Conservation (phyloP, 2,888 invertebrate species). For the Dryobotodes eremita region DNA sequence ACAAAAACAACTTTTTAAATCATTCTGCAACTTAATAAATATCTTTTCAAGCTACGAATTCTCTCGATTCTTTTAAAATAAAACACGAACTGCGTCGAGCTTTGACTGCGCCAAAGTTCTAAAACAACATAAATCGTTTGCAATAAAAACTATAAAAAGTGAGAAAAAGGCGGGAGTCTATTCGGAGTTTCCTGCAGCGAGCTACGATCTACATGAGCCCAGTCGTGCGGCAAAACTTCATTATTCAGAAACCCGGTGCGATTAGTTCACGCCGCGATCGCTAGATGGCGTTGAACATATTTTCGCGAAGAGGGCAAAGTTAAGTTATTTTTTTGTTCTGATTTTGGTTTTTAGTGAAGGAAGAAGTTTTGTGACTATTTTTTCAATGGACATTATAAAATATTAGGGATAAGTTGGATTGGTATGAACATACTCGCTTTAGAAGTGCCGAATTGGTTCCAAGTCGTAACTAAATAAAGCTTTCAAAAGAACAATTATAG, state of each 20-base stretch:
- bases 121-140: slow-evolving; percentile 46
- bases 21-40: neutral
- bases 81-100: slow-evolving; percentile 21
- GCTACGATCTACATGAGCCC: slow-evolving; percentile 47
- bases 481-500: too few species aligned
- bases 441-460: neutral
- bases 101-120: slow-evolving; percentile 41
- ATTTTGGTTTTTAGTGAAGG: neutral
- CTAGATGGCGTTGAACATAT: slow-evolving; percentile 61
- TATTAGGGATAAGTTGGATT: neutral
- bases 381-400: neutral
- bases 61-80: slow-evolving; percentile 27
- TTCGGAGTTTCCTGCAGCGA: slow-evolving; percentile 39
- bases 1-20: slow-evolving; percentile 23
- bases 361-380: neutral
- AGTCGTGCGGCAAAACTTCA: slow-evolving; percentile 61
- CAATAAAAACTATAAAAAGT: slow-evolving; percentile 48
- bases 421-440: neutral
- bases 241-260: slow-evolving; percentile 39
- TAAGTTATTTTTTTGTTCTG: neutral
- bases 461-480: neutral
- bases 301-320: neutral
- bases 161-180: slow-evolving; percentile 42
- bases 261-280: slow-evolving; percentile 51
- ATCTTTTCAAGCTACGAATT: slow-evolving; percentile 5